A percentile compares a stretch with the other conserved stretches of the same genome.
Conservation (phyloP, 2,888 invertebrate species). For the Eristalis pertinax region DNA sequence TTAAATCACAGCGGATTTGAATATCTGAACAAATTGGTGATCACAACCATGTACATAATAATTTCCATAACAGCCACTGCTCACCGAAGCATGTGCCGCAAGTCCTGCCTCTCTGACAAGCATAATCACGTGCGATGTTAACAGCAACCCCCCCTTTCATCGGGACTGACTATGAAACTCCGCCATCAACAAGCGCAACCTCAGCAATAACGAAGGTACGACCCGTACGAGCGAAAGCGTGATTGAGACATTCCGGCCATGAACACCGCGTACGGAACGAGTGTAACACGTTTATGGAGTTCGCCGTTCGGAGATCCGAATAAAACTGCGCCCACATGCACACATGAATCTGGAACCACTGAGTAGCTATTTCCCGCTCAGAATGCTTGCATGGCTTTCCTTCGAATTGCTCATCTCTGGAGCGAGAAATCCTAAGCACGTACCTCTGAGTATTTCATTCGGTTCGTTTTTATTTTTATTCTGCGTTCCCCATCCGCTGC, state of each 20-base stretch:
- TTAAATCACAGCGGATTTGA: background rate
- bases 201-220: background rate
- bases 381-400: slow-evolving; percentile 55
- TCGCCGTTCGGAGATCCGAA: slow-evolving; percentile 16
- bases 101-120: slow-evolving; percentile 14
- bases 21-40: background rate
- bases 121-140: slow-evolving; percentile 34
- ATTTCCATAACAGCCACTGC: slow-evolving; percentile 8
- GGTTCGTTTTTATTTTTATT: slow-evolving; percentile 47
- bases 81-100: background rate
- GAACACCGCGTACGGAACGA: slow-evolving; percentile 2
- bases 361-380: slow-evolving; percentile 50
- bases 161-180: slow-evolving; percentile 1
- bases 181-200: background rate
- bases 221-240: slow-evolving; percentile 19
- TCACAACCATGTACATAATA: slow-evolving; percentile 4
- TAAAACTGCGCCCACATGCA: slow-evolving; percentile 41
- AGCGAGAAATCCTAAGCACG: slow-evolving; percentile 47
- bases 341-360: slow-evolving; percentile 9
- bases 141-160: slow-evolving; percentile 11
- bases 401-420: slow-evolving; percentile 49
- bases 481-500: slow-evolving; percentile 24
- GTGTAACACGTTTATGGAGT: slow-evolving; percentile 45
- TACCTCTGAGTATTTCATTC: slow-evolving; percentile 45
- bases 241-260: slow-evolving; percentile 40